phyloP scores from a whole-genome alignment of 2,888 invertebrate genomes.

The Pogonocherus hispidulus region DNA sequence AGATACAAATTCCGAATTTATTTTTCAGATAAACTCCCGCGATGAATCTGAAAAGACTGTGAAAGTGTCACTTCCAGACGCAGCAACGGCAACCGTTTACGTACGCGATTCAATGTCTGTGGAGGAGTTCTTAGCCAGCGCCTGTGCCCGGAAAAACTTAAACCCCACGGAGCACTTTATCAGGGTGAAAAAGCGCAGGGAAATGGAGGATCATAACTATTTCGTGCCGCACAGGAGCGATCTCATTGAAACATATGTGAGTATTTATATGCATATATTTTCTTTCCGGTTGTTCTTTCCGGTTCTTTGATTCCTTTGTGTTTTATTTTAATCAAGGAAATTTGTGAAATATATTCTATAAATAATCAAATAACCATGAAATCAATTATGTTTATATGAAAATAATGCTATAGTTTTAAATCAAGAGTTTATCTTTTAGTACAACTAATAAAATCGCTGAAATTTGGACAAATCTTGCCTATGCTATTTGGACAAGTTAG shows the following conservation, averaged over 20 bases:
- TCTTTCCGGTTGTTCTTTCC: background rate
- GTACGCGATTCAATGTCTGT: conserved; percentile 94
- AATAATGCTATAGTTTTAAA: too few species aligned
- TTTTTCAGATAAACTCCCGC: conserved; percentile 83
- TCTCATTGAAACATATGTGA: conserved; percentile 95
- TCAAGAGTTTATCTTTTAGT: too few species aligned
- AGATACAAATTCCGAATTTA: too few species aligned
- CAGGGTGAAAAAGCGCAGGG: conserved; percentile 92
- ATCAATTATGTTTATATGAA: too few species aligned
- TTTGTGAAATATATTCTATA: too few species aligned
- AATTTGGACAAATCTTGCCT: too few species aligned
- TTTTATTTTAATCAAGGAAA: background rate
- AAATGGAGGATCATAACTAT: conserved; percentile 96
- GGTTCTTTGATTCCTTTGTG: background rate
- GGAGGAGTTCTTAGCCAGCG: conserved; percentile 93
- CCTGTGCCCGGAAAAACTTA: conserved; percentile 92
- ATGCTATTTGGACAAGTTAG: too few species aligned
- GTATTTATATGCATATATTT: conserved; percentile 63
- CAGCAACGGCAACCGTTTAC: conserved; percentile 84
- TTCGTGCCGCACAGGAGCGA: conserved; percentile 96
- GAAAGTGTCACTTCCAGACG: conserved; percentile 92
- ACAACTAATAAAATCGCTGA: too few species aligned
- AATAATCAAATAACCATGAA: too few species aligned
- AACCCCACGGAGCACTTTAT: conserved; percentile 97
- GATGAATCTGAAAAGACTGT: conserved; percentile 91